Evolutionary conservation across 2,888 invertebrate genomes (phyloP), one percentile per base, ranked within the genome.

Genomic region (Drosophila meridionalis): DNA sequence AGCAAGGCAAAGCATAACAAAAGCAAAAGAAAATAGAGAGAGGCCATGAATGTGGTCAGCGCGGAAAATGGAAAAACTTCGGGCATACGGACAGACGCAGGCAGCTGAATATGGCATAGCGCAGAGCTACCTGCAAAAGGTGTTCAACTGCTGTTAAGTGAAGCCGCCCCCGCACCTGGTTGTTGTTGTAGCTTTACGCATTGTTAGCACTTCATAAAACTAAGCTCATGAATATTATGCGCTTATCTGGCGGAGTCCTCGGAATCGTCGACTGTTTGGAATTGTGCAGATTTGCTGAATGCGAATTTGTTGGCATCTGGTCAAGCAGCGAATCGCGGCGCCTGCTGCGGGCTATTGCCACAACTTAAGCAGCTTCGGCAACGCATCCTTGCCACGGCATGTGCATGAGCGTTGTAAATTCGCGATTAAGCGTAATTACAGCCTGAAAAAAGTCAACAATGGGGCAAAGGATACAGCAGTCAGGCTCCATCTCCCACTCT

Each of bases 171-270:
- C 8, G 14, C 20, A 3, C 48, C 28, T 53, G 40, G 38, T 40
- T 42, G 26, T 67, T 71, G 59, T 52, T 34, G 52, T 76, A 75
- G 78, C 80, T 83, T 86, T 80, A 78, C 85, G 85, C 86, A 90
- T 91, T 92, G 92, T 92, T 92, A 92, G 92, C 92, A 92, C 92
- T 89, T 92, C 92, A 92, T 92, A 92, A 92, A 92, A 91, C 90
- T 88, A 91, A 92, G 88, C 92, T 92, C 90, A 92, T 92, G 91
- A 91, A 91, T 91, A 92, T 92, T 93, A 91, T 91, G 86, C 90
- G 90, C 87, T 90, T 86, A 87, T 80, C 76, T 81, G 72, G 38
- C 40, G 38, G 55, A 26, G 55, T 55, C 32, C 65, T 60, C 47
- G 43, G 55, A 26, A 38, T 55, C 32, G 69, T 60, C 47, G 43